Evolutionary conservation across 64 coral and sea anemone genomes (phyloP).

Genomic region (Stylophora pistillata): DNA sequence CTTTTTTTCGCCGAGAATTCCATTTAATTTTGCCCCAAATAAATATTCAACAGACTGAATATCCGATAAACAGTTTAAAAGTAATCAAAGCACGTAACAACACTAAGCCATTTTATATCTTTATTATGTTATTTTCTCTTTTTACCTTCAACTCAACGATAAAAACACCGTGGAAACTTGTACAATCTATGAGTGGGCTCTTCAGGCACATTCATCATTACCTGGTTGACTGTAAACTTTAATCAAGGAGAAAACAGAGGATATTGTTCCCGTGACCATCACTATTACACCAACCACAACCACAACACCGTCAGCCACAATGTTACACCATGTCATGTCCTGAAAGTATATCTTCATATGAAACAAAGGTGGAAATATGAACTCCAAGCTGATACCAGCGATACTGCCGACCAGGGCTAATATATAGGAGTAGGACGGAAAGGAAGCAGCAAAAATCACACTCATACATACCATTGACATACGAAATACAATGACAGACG

Average conservation of each 20-base stretch:
- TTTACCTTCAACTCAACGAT: too few species aligned
- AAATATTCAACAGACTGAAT: too few species aligned
- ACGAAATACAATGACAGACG: slow-evolving; percentile 46
- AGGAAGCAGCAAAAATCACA: slow-evolving; percentile 62
- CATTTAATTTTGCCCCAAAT: too few species aligned
- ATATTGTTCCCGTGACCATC: slow-evolving; percentile 59
- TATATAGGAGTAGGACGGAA: slow-evolving; percentile 73
- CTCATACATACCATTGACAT: slow-evolving; percentile 53
- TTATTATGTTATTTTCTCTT: too few species aligned
- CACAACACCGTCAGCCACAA: slow-evolving; percentile 58
- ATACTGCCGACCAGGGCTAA: slow-evolving; percentile 81
- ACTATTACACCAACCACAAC: slow-evolving; percentile 62
- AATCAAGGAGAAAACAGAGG: slow-evolving; percentile 53
- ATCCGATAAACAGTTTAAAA: too few species aligned
- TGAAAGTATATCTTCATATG: slow-evolving; percentile 80
- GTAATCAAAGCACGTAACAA: too few species aligned
- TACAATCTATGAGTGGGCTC: not conserved
- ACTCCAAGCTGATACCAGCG: slow-evolving; percentile 82
- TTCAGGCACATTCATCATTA: not conserved
- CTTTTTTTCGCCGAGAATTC: too few species aligned
- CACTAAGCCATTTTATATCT: too few species aligned
- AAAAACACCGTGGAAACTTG: not conserved
- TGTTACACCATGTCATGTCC: slow-evolving; percentile 62
- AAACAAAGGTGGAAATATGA: slow-evolving; percentile 91
- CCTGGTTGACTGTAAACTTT: not conserved